Percentiles rank a stretch among this genome's conserved stretches.
Evolutionary conservation across 2,113 vertebrate species (phyloP).

Genomic region (Alethe diademata): DNA sequence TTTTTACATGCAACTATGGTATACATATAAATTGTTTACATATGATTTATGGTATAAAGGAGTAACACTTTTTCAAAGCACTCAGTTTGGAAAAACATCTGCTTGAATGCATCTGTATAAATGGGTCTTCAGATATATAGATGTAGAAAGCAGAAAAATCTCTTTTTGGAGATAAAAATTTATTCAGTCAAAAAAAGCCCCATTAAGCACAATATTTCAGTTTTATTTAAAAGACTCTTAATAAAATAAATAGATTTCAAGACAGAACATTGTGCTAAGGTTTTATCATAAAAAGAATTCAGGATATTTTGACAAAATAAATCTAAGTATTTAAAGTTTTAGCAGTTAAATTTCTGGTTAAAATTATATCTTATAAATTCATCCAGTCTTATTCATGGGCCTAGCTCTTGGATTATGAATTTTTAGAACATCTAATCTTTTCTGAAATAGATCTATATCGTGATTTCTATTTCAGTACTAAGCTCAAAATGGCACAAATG

Average conservation of each 20-base stretch:
- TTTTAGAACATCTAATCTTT: not conserved
- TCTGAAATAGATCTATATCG: not conserved
- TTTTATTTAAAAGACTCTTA: not conserved
- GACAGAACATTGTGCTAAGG: not conserved
- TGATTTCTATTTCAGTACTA: not conserved
- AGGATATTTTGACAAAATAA: not conserved
- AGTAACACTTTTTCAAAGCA: not conserved
- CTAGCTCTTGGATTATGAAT: not conserved
- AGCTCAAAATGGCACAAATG: not conserved
- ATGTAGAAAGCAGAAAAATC: not conserved
- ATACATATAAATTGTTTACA: not conserved
- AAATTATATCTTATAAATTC: not conserved
- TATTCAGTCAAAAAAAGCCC: not conserved
- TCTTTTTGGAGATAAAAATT: not conserved
- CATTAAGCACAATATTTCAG: not conserved
- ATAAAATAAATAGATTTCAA: not conserved
- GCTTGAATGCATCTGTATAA: not conserved
- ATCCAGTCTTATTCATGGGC: not conserved
- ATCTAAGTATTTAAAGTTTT: not conserved
- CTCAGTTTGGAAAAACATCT: not conserved
- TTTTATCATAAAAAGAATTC: not conserved
- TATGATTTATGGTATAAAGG: not conserved
- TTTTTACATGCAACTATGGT: not conserved
- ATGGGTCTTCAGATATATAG: not conserved
- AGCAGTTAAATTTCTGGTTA: not conserved